Base-by-base conservation (phyloP, 2,888 invertebrate genomes). In the Cabera pusaria region DNA sequence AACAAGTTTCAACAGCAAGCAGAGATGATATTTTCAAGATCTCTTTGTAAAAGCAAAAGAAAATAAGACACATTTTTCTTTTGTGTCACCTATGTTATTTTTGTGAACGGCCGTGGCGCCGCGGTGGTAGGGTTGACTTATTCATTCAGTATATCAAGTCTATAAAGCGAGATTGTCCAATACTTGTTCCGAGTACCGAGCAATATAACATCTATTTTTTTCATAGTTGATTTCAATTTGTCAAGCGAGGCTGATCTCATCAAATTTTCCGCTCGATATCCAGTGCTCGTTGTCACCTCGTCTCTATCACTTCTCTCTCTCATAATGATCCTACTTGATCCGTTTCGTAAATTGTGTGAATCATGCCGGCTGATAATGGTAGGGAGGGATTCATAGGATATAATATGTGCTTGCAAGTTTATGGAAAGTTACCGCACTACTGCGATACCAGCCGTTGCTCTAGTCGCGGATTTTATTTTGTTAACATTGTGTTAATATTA, bases 271-370 rank as follows among this genome's bases (percentile, higher is more conserved):
- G 44, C 40, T 49, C 45, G 33, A 49, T 49, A 54, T 48, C 48
- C 40, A 52, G 47, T 48, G 47, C 37, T 51, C 49, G 42, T 60
- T 56, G 43, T 37, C 44, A 48, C 47, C 26, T 49, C 32, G 24
- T 47, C 27, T 33, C 38, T 36, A 62, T 56, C 52, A 54, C 49
- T 50, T 36, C 49, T 47, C 45, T 33, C 44, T 47, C 49, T 51
- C 44, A 34, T 48, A 23, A 51, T 57, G 55, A 62, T 55, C 54
- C 50, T 51, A 51, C 44, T 60, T 62, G 59, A 62, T 64, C 56
- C 57, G 52, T 61, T 61, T 56, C 52, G 52, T 52, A 59, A 66
- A 59, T 64, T 71, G 63, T 60, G 59, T 57, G 66, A 67, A 64
- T 68, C 60, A 64, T 62, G 49, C 58, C 44, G 47, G 45, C 46